Percentiles rank a stretch among this genome's conserved stretches.
phyloP scores from a whole-genome alignment of 2,113 vertebrate species.

The Deroptyus accipitrinus region DNA sequence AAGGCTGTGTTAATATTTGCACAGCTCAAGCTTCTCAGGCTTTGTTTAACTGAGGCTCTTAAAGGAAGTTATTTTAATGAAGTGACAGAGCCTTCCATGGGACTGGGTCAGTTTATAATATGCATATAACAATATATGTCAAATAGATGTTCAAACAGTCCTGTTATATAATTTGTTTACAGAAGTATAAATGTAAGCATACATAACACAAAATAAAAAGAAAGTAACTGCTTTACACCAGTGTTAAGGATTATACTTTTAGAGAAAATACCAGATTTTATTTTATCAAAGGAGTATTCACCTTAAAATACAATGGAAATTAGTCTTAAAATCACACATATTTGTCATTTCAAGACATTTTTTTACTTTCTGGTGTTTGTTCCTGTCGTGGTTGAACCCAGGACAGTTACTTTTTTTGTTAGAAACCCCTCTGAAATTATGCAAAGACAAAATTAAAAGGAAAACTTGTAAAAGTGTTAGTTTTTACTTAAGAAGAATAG shows the following conservation, averaged over 20 bases:
- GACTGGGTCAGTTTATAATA: neutral
- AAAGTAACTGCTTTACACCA: neutral
- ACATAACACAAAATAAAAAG: neutral
- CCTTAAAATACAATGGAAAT: neutral
- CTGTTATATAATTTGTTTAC: neutral
- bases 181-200: neutral
- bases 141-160: neutral
- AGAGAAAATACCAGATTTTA: neutral
- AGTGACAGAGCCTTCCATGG: neutral
- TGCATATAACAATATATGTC: neutral
- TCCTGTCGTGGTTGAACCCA: neutral
- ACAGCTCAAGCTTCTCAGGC: neutral
- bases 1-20: neutral
- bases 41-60: neutral
- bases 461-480: neutral
- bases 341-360: neutral
- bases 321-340: neutral
- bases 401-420: neutral
- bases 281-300: neutral
- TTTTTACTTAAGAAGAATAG: neutral
- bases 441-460: neutral
- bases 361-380: neutral
- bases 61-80: neutral
- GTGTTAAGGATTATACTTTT: neutral
- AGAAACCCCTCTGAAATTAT: neutral